phyloP scores from a whole-genome alignment of 2,113 vertebrate species.

The Lepus europaeus region DNA sequence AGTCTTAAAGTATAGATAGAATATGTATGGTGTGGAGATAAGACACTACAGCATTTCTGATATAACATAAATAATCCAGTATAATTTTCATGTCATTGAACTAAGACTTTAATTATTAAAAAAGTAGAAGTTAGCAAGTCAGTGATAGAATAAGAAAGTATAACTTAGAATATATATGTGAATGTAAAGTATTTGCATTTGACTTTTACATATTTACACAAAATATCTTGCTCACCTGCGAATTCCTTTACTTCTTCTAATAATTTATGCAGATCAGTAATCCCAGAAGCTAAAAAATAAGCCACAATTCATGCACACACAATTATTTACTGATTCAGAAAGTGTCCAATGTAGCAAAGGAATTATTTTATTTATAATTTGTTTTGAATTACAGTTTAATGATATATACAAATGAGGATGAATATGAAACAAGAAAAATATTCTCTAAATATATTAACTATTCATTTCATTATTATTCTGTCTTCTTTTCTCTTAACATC shows the following conservation, averaged over 20 bases:
- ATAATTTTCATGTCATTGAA: background rate
- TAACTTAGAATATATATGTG: background rate
- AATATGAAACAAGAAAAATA: background rate
- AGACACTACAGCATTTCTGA: background rate
- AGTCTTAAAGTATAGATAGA: conserved; percentile 3
- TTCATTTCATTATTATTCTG: conserved; percentile 17
- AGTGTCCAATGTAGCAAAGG: background rate
- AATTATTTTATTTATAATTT: conserved; percentile 7
- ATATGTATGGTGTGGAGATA: background rate
- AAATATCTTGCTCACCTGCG: conserved; percentile 51
- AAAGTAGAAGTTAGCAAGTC: background rate
- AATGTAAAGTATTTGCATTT: background rate
- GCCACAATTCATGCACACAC: background rate
- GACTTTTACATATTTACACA: background rate
- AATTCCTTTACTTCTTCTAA: conserved; percentile 50
- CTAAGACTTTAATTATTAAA: background rate
- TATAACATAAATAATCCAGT: background rate
- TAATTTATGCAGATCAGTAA: conserved; percentile 11
- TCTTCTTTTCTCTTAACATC: background rate
- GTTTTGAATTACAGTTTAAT: background rate
- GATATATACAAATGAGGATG: background rate
- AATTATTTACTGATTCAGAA: background rate
- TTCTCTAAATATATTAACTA: background rate
- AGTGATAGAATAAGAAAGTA: conserved; percentile 39
- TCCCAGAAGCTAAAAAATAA: conserved; percentile 65